phyloP scores from a whole-genome alignment of 2,888 invertebrate genomes.

The Trichogramma evanescens region DNA sequence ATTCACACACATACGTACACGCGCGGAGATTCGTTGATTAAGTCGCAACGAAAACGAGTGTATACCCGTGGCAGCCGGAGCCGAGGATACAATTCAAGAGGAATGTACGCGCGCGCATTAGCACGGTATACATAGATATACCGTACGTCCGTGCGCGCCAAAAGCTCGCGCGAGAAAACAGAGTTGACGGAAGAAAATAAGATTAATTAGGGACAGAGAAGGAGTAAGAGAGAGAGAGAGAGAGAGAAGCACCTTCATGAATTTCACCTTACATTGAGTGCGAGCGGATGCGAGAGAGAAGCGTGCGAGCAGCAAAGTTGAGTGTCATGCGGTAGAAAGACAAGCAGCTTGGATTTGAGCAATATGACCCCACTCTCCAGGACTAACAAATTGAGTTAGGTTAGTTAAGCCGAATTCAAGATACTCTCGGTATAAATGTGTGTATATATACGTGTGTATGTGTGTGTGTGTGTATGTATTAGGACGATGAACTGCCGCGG shows the following conservation, averaged over 20 bases:
- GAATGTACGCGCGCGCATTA: no score
- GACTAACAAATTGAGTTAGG: conserved; percentile 36
- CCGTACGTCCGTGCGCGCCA: no score
- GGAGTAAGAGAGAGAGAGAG: background rate
- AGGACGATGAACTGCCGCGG: background rate
- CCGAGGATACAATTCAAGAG: no score
- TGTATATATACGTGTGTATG: no score
- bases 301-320: background rate
- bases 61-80: no score
- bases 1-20: no score
- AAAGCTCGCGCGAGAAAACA: background rate
- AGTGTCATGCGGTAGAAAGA: conserved; percentile 26
- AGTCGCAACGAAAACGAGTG: no score
- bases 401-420: conserved; percentile 37
- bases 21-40: no score
- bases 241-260: background rate
- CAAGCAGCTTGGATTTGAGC: conserved; percentile 34
- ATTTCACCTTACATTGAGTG: background rate
- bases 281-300: background rate
- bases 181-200: background rate
- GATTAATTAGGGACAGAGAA: conserved; percentile 13
- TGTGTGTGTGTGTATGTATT: no score
- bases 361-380: conserved; percentile 21
- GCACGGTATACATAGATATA: no score
- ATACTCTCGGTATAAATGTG: background rate